These are phyloP conservation scores for Mugil cephalus DNA, from an alignment of 2,113 vertebrate species.

Conservation along the genomic window DNA sequence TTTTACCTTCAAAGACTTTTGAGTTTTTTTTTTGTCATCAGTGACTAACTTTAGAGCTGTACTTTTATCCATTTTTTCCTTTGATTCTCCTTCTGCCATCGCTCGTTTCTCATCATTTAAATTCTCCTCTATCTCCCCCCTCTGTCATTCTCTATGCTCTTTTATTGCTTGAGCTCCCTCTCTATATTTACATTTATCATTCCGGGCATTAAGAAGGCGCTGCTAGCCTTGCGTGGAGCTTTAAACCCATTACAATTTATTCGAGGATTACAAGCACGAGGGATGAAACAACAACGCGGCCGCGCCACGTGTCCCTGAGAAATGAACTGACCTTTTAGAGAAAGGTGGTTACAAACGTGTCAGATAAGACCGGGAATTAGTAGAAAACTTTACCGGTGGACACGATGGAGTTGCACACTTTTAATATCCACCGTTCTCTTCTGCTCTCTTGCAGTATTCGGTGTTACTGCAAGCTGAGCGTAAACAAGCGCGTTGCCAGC, in stretches of 20 bases:
- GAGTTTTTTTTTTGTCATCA: conserved; percentile 32
- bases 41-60: conserved; percentile 30
- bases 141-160: conserved; percentile 60
- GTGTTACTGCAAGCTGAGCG: conserved; percentile 36
- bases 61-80: conserved; percentile 27
- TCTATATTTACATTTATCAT: conserved; percentile 69
- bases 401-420: conserved; percentile 30
- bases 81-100: conserved; percentile 18
- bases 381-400: not conserved
- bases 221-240: conserved; percentile 39
- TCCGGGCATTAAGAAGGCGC: conserved; percentile 46
- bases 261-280: conserved; percentile 50
- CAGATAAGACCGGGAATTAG: conserved; percentile 15
- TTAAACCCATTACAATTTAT: conserved; percentile 55
- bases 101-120: conserved; percentile 52
- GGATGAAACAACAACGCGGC: conserved; percentile 28
- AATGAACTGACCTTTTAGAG: conserved; percentile 11
- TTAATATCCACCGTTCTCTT: not conserved
- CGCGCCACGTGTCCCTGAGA: conserved; percentile 24
- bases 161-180: conserved; percentile 45
- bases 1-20: conserved; percentile 13
- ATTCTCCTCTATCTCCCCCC: conserved; percentile 45
- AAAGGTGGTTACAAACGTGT: not conserved
- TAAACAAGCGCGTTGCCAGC: conserved; percentile 60
- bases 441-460: conserved; percentile 6